Base-by-base conservation (phyloP, 2,113 vertebrate genomes). In the Mesocricetus auratus region DNA sequence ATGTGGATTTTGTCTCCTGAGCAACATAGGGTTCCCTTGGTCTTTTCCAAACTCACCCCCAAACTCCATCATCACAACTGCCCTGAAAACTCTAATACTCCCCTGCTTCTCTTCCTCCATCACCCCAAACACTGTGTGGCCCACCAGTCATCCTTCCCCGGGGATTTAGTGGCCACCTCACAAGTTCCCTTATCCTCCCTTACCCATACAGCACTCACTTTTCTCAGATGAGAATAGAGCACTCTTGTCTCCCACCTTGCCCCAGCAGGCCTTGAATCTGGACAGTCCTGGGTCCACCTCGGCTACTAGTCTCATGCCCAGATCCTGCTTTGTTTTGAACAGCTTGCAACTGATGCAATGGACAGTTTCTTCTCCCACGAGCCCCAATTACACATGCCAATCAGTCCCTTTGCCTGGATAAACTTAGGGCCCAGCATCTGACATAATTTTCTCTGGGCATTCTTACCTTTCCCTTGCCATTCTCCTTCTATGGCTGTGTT, bases 391-490 rank as follows among this genome's bases (percentile, higher is more conserved):
- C 71, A 58, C 24, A 21, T 36, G 13, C 74, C 91, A 11, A 29
- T 66, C 62, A 15, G 31, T 66, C 56, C 69, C 11, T 94, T 62
- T 60, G 45, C 50, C n/a, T 58, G 60, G 42, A 94, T 83, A 66
- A 66, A 69, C 47, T 10, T 3, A 42, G 56, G 16, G 66, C 39
- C 39, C 50, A 21, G 33, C 33, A 11, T 56, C 58, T 36, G 56
- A n/a, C 45, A 87, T 93, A 66, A 47, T 15, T 66, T 90, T 93
- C 87, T 88, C 71, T 91, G 66, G 39, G 31, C 78, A 29, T 78
- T 91, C 82, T 96, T 58, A 82, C 82, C 73, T 71, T 42, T 60
- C 69, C 83, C 31, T 71, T 73, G n/a, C n/a, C 83, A 33, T 22
- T 90, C 79, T 82, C 29, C 47, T 87, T 74, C 75, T 60, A 2